Evolutionary conservation across 2,888 invertebrate species (phyloP).

Genomic region (Gnatocerus cornutus): DNA sequence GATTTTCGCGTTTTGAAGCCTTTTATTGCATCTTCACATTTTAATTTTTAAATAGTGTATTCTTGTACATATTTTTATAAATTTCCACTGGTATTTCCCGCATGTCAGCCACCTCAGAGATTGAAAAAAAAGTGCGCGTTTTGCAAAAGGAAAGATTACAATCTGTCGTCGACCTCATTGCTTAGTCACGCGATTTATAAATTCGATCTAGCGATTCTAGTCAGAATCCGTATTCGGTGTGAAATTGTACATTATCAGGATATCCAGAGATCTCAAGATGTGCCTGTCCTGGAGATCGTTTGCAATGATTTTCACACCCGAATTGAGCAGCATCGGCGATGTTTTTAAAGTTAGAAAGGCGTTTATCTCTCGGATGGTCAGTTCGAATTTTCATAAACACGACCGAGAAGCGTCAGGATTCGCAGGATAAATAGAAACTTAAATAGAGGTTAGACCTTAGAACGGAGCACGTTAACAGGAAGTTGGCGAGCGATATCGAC

Average conservation of each 20-base stretch:
- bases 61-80: too few relatives aligned
- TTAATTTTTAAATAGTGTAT: too few relatives aligned
- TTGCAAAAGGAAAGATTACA: slow-evolving; percentile 38
- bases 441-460: slow-evolving; percentile 36
- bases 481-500: slow-evolving; percentile 44
- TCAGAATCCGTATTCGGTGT: slow-evolving; percentile 3
- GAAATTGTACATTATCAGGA: slow-evolving; percentile 7
- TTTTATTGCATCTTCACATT: too few relatives aligned
- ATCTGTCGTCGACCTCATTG: slow-evolving; percentile 40
- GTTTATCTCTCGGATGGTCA: slow-evolving; percentile 12
- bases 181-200: slow-evolving; percentile 37
- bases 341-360: too few relatives aligned
- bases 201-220: slow-evolving; percentile 21
- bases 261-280: background rate
- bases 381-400: slow-evolving; percentile 9
- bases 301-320: slow-evolving; percentile 1
- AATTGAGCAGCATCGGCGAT: background rate
- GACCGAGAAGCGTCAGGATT: slow-evolving; percentile 12
- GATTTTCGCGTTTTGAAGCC: too few relatives aligned
- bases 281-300: background rate
- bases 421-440: slow-evolving; percentile 31
- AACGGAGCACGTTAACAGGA: slow-evolving; percentile 28
- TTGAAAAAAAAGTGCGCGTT: slow-evolving; percentile 18
- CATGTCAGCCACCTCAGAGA: background rate
- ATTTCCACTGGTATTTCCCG: background rate